Percentiles rank a stretch among this genome's conserved stretches.
Conservation (phyloP, 2,797 vertebrate genomes). For the Ptychobarbus kaznakovi region DNA sequence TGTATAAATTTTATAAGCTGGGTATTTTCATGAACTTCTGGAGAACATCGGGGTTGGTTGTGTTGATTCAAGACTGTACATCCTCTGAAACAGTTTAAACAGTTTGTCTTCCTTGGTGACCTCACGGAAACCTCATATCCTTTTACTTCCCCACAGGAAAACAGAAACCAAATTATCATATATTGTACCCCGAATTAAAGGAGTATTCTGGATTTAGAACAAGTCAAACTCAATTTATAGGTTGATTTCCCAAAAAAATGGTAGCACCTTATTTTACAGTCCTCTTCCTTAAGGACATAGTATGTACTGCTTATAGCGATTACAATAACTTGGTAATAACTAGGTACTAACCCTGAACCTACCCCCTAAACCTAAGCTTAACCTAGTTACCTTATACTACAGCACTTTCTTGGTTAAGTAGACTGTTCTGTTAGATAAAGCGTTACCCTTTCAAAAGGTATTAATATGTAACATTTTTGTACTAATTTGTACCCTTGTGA, state of each 20-base stretch:
- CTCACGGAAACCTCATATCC: conserved; percentile 8
- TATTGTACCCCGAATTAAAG: conserved; percentile 19
- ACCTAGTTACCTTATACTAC: background rate
- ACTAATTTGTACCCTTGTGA: background rate
- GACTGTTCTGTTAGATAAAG: background rate
- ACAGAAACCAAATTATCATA: conserved; percentile 16
- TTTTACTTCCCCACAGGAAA: conserved; percentile 33
- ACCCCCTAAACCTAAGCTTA: background rate
- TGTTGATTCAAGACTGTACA: conserved; percentile 28
- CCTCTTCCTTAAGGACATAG: background rate
- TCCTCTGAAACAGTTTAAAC: conserved; percentile 19
- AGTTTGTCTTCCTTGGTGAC: conserved; percentile 8
- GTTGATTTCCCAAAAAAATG: too few species aligned
- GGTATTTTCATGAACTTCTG: background rate
- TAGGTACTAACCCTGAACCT: background rate
- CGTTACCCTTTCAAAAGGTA: background rate
- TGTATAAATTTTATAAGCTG: background rate
- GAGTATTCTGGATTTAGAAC: background rate
- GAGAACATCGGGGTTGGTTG: background rate
- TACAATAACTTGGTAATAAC: background rate
- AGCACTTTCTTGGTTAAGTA: background rate
- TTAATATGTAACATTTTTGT: background rate
- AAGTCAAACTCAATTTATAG: background rate
- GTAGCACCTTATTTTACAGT: background rate
- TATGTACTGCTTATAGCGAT: background rate